Evolutionary conservation across 1,140 invertebrate species (phyloP).

Genomic region (Platyscapa corneri): DNA sequence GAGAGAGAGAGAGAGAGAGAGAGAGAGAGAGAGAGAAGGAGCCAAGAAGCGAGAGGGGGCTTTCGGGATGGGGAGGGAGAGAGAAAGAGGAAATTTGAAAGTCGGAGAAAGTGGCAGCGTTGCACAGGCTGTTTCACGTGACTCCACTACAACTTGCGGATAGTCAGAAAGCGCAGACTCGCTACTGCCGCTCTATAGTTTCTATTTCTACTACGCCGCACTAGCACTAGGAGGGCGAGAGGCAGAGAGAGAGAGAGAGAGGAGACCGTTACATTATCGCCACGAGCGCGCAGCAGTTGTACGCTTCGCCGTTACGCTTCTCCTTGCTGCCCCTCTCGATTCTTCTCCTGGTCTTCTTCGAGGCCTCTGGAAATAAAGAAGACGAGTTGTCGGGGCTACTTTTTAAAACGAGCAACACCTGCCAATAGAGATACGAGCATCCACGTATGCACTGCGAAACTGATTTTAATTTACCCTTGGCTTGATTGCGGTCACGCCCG

Average conservation of each 20-base stretch:
- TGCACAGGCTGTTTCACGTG: conserved; percentile 23
- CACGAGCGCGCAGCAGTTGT: background rate
- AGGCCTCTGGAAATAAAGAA: background rate
- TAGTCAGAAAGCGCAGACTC: conserved; percentile 11
- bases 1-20: background rate
- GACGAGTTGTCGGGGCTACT: background rate
- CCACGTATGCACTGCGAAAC: background rate
- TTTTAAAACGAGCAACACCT: background rate
- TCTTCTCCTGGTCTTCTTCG: background rate
- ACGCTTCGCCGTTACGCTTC: conserved; percentile 1
- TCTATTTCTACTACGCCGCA: conserved; percentile 29
- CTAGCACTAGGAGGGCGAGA: background rate
- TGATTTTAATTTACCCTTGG: background rate
- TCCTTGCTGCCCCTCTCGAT: background rate
- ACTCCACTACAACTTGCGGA: background rate
- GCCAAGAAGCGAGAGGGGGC: background rate
- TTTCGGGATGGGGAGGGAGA: background rate
- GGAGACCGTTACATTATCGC: conserved; percentile 26
- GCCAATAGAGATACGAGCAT: background rate
- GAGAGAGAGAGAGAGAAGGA: background rate
- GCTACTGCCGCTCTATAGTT: conserved; percentile 40
- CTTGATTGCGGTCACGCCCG: background rate
- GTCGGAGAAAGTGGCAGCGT: conserved; percentile 68
- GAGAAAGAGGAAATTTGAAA: conserved; percentile 69
- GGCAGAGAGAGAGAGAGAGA: conserved; percentile 21